A percentile compares a stretch with the other conserved stretches of the same genome.
Evolutionary conservation across 2,888 invertebrate species (phyloP).

Genomic region (Dione vanillae): DNA sequence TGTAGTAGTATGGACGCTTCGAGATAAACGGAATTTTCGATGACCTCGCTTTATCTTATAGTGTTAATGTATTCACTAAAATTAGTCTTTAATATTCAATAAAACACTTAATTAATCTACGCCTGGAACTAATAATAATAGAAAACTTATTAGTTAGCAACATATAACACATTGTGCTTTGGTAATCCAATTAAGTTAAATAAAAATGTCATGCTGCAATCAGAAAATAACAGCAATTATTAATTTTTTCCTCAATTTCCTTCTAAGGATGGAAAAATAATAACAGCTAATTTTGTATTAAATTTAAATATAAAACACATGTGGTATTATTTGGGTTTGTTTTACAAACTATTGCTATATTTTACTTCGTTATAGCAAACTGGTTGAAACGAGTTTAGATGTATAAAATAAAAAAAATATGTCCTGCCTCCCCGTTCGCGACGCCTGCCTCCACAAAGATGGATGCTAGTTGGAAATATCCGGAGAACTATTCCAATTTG

Average conservation of each 20-base stretch:
- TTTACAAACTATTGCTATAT: conserved; percentile 30
- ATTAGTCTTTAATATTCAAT: not conserved
- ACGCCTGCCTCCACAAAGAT: conserved; percentile 68
- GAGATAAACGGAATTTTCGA: conserved; percentile 64
- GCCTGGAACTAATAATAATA: too few species aligned
- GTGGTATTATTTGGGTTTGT: conserved; percentile 20
- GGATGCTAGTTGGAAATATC: conserved; percentile 74
- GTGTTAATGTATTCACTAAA: not conserved
- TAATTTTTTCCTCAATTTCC: too few species aligned
- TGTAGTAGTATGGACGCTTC: conserved; percentile 59
- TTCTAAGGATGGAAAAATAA: not conserved
- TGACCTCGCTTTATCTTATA: conserved; percentile 58
- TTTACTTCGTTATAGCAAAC: conserved; percentile 56
- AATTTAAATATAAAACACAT: not conserved
- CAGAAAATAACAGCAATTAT: too few species aligned
- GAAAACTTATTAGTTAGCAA: too few species aligned
- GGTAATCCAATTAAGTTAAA: too few species aligned
- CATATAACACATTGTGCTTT: too few species aligned
- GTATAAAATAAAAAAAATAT: conserved; percentile 64
- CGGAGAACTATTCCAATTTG: conserved; percentile 80
- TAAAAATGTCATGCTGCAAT: too few species aligned
- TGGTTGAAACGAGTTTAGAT: conserved; percentile 66
- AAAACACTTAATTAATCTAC: too few species aligned
- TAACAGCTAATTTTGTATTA: not conserved
- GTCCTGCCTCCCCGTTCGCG: conserved; percentile 51